phyloP scores from a whole-genome alignment of 2,113 vertebrate species.

The Phyllostomus discolor region DNA sequence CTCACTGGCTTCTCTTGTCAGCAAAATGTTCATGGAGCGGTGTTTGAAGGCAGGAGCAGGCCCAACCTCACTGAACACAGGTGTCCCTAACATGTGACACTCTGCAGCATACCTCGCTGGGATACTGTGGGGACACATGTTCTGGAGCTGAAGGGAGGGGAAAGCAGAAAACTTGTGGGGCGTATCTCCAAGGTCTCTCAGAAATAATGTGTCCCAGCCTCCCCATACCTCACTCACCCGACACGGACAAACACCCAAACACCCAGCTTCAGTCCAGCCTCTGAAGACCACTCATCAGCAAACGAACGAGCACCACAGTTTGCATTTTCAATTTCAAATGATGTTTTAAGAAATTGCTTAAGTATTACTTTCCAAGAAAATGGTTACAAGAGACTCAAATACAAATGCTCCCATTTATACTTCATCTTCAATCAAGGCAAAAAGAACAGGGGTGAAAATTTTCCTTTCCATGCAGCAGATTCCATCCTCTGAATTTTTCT shows the following conservation, averaged over 20 bases:
- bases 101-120: rapidly evolving
- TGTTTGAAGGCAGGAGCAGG: too few relatives aligned
- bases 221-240: not conserved
- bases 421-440: slow-evolving; percentile 58
- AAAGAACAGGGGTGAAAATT: slow-evolving; percentile 40
- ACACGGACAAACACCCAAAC: not conserved
- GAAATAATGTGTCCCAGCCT: not conserved
- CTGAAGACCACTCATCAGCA: not conserved
- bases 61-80: rapidly evolving
- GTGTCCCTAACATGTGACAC: not conserved
- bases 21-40: not conserved
- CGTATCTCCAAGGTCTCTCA: not conserved
- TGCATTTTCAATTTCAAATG: not conserved
- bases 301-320: not conserved
- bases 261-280: not conserved
- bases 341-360: slow-evolving; percentile 25
- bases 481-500: slow-evolving; percentile 67
- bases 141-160: not conserved
- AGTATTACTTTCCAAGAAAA: slow-evolving; percentile 47
- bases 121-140: not conserved
- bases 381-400: not conserved
- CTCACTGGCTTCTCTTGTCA: not conserved
- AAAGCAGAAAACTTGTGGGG: not conserved
- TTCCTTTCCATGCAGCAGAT: slow-evolving; percentile 67
- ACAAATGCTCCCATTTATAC: slow-evolving; percentile 63